A percentile compares a stretch with the other conserved stretches of the same genome.
phyloP scores from a whole-genome alignment of 2,888 invertebrate species.

The Antheraea yamamai region DNA sequence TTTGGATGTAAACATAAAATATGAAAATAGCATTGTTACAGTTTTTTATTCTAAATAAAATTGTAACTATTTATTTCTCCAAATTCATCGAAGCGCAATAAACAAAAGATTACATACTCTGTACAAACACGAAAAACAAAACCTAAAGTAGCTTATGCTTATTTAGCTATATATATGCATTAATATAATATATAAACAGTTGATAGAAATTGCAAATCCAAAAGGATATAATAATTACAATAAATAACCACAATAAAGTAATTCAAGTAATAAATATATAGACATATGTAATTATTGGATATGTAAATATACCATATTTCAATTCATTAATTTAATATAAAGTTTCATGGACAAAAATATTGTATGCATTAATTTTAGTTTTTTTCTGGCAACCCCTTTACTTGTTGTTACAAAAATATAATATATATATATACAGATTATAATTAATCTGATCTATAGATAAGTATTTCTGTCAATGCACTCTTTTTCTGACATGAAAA shows the following conservation, averaged over 20 bases:
- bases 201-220: background rate
- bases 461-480: background rate
- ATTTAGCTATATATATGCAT: background rate
- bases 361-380: background rate
- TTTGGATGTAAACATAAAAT: background rate
- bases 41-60: background rate
- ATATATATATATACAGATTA: background rate
- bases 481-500: background rate
- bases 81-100: background rate
- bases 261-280: background rate
- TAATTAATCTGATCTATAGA: background rate
- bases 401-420: background rate
- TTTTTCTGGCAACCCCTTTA: background rate
- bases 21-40: background rate
- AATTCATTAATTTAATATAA: background rate
- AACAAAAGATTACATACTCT: background rate
- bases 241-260: background rate
- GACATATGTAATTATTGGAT: background rate
- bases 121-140: background rate
- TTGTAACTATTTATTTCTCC: background rate
- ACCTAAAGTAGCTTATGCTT: background rate
- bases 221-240: background rate
- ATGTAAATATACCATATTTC: background rate
- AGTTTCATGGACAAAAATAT: background rate
- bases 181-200: background rate